Conservation (phyloP, 2,113 vertebrate genomes). For the Mobula birostris region DNA sequence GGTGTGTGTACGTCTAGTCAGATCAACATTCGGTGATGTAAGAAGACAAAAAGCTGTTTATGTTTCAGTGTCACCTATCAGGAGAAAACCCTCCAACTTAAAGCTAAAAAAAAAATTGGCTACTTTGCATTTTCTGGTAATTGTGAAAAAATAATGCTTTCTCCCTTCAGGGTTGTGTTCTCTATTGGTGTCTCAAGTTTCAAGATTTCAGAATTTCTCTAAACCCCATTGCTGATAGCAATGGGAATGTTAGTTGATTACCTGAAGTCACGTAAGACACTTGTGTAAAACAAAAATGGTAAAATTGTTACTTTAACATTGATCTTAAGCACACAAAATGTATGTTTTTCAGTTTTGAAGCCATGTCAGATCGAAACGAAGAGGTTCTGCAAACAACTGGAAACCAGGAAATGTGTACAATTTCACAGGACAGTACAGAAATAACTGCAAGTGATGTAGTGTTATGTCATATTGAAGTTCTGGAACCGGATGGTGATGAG, state of each 20-base stretch:
- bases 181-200: background rate
- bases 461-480: background rate
- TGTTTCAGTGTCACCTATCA: background rate
- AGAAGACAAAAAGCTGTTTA: background rate
- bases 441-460: constrained; percentile 41
- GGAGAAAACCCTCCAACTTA: background rate
- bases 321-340: background rate
- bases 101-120: background rate
- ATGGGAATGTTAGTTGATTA: background rate
- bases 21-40: background rate
- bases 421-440: constrained; percentile 41
- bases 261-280: background rate
- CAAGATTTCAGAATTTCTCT: background rate
- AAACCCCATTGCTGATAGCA: background rate
- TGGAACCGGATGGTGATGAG: constrained; percentile 49
- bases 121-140: too few species aligned
- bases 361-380: background rate
- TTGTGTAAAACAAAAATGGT: background rate
- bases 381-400: constrained; percentile 36
- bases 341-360: constrained; percentile 19
- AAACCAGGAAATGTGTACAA: constrained; percentile 45
- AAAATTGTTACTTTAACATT: background rate
- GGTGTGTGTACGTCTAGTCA: background rate
- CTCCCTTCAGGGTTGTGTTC: background rate
- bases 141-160: background rate